Base-by-base conservation (phyloP, 1,140 invertebrate species). In the Drosophila serrata region DNA sequence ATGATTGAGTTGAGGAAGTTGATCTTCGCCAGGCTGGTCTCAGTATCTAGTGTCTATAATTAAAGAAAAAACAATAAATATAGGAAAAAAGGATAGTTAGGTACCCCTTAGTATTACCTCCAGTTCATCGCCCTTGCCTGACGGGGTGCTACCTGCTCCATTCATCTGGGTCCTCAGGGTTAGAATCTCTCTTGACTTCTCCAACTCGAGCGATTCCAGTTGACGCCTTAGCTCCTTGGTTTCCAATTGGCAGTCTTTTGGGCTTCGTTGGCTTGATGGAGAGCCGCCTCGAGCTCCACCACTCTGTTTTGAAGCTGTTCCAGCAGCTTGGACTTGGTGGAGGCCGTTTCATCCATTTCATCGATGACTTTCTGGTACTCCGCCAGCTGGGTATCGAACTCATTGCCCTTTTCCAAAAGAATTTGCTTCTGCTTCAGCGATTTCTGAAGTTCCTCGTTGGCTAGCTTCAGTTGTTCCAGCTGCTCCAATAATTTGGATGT, bases 1-100 rank as follows among this genome's bases (percentile, higher is more conserved):
- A 99, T 99, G 62, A 99, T 98, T 9, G 98, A 98, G 94, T 99
- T 99, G 6, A 99, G 94, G 93, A 99, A 99, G 67, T 96, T 96
- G 29, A 99, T 96, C 94, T 99, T 96, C 0, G 82, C 82, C 55
- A 81, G 27, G 22, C 70, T 87, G 9, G 70, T 82, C 17, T 91
- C 92, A 12, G 65, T 78, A 22, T 90, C 82, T 12, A 57, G 35
- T 7, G 58, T 15, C 79, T 80, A 42, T 8, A 19, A 12, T 35
- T 40, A 0, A 19, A 5, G 15, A 35, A 11, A 17, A 19, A 1
- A 15, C 4, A 13, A n/a, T 17, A 15, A 22, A 17, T 6, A 39
- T n/a, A 8, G 0, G 0, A 15, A 12, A 2, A 3, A 9, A 3
- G 0, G 1, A 27, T 13, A n/a, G n/a, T n/a, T n/a, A n/a, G n/a